Evolutionary conservation across 2,797 vertebrate species (phyloP).

Genomic region (Sebastes variabilis): DNA sequence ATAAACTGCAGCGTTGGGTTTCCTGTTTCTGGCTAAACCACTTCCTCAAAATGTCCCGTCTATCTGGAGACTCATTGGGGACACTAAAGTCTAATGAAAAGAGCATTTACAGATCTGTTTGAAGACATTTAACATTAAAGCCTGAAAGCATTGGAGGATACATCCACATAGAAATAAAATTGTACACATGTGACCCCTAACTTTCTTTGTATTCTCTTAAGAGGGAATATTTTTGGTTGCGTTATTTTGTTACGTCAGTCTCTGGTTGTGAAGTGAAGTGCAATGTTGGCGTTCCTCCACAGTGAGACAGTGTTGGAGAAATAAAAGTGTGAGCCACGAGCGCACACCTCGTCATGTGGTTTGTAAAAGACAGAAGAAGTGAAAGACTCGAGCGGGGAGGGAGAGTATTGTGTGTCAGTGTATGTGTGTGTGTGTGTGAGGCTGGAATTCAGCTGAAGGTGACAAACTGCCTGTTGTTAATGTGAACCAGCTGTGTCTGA

Average conservation of each 20-base stretch:
- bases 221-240: constrained; percentile 5
- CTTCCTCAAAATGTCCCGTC: constrained; percentile 66
- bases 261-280: constrained; percentile 20
- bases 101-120: neutral
- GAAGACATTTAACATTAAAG: neutral
- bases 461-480: constrained; percentile 75
- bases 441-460: constrained; percentile 67
- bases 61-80: constrained; percentile 4
- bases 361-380: neutral
- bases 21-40: constrained; percentile 62
- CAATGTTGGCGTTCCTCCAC: constrained; percentile 53
- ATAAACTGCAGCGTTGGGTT: constrained; percentile 16
- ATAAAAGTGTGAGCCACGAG: constrained; percentile 11
- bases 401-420: neutral
- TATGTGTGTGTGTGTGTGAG: neutral
- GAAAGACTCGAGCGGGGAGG: neutral
- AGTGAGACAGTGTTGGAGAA: constrained; percentile 57
- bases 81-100: neutral
- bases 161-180: neutral
- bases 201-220: neutral
- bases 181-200: neutral
- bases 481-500: constrained; percentile 71
- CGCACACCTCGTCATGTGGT: neutral
- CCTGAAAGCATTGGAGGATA: neutral
- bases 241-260: constrained; percentile 9